phyloP scores from a whole-genome alignment of 1,140 invertebrate species.

The Papilio helenus region DNA sequence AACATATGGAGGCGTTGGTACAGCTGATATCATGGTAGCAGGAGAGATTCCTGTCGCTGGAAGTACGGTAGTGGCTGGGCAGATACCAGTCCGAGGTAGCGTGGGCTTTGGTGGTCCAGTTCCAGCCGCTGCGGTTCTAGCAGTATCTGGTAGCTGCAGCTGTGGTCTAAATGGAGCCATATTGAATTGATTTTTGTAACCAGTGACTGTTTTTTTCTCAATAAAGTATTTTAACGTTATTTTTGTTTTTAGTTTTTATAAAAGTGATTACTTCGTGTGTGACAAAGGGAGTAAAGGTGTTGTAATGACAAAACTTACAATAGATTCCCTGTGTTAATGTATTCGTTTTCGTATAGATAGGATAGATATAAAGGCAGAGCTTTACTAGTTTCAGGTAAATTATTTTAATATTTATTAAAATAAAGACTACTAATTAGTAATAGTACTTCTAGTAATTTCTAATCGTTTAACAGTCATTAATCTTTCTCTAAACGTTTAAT shows the following conservation, averaged over 20 bases:
- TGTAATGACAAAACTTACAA: too few species aligned
- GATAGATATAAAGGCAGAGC: too few species aligned
- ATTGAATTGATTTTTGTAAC: constrained; percentile 18
- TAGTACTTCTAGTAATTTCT: too few species aligned
- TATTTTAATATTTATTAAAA: too few species aligned
- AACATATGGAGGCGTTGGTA: constrained; percentile 44
- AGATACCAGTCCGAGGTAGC: constrained; percentile 41
- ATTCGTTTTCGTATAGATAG: too few species aligned
- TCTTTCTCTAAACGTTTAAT: too few species aligned
- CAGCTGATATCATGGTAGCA: constrained; percentile 41
- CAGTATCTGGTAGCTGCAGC: constrained; percentile 45
- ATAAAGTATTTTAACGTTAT: not conserved
- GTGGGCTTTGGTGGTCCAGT: constrained; percentile 40
- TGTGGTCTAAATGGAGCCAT: constrained; percentile 39
- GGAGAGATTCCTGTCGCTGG: constrained; percentile 46
- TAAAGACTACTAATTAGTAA: too few species aligned
- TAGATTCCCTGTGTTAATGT: too few species aligned
- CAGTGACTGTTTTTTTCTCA: constrained; percentile 23
- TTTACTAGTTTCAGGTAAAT: too few species aligned
- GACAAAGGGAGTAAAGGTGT: too few species aligned
- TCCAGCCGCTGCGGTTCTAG: constrained; percentile 41
- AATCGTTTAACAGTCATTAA: too few species aligned
- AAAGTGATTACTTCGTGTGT: not conserved
- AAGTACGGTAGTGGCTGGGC: constrained; percentile 39
- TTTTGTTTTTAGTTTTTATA: not conserved